Percentiles rank a stretch among this genome's conserved stretches.
phyloP scores from a whole-genome alignment of 1,140 invertebrate genomes.

The Nephila pilipes region DNA sequence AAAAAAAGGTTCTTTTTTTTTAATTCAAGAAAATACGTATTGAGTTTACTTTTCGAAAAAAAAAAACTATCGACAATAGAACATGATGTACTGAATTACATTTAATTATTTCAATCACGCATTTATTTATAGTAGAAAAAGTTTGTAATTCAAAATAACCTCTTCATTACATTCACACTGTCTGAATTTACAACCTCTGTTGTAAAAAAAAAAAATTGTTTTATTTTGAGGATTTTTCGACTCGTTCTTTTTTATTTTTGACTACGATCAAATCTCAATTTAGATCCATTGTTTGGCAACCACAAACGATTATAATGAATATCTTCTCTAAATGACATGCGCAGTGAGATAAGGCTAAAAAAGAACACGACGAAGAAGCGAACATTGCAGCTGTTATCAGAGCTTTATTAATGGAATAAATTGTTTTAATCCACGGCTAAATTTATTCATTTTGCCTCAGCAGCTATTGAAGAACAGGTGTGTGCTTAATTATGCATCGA shows the following conservation, averaged over 20 bases:
- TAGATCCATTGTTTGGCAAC: slow-evolving; percentile 15
- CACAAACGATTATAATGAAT: not conserved
- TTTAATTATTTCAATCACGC: not conserved
- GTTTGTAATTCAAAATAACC: not conserved
- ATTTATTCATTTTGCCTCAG: not conserved
- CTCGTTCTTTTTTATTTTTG: not conserved
- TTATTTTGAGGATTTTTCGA: not conserved
- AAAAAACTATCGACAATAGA: no score
- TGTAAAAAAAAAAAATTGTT: not conserved
- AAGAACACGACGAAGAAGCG: not conserved
- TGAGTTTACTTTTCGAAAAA: no score
- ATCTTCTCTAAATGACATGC: slow-evolving; percentile 7
- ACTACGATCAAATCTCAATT: not conserved
- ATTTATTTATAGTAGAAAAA: not conserved
- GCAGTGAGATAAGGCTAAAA: not conserved
- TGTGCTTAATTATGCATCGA: slow-evolving; percentile 5
- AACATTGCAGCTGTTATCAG: not conserved
- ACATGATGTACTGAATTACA: no score
- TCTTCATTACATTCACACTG: not conserved
- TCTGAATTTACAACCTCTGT: no score
- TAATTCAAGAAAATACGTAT: no score
- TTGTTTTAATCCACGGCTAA: slow-evolving; percentile 8
- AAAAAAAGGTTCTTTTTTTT: no score
- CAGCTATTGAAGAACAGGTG: not conserved
- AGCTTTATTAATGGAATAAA: slow-evolving; percentile 10